Conservation (phyloP, 2,888 invertebrate genomes). For the Ernsta delagoae region DNA sequence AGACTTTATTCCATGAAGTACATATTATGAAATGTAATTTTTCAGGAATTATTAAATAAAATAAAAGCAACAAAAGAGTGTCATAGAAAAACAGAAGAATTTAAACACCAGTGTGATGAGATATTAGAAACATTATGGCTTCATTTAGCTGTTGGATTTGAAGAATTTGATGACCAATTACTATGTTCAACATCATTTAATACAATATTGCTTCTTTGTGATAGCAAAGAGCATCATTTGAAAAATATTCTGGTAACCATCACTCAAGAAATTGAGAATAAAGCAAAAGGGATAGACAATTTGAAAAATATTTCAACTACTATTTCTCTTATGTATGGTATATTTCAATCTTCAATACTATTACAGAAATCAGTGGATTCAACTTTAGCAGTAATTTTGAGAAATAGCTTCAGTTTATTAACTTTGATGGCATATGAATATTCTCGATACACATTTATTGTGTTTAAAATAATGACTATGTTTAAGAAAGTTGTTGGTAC, state of each 20-base stretch:
- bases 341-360: slow-evolving; percentile 72
- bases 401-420: slow-evolving; percentile 57
- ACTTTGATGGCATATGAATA: slow-evolving; percentile 74
- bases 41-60: slow-evolving; percentile 62
- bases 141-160: slow-evolving; percentile 59
- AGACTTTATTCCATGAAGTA: too few species aligned
- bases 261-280: slow-evolving; percentile 48
- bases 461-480: slow-evolving; percentile 78
- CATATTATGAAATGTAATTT: background rate
- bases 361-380: slow-evolving; percentile 43
- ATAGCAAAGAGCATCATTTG: slow-evolving; percentile 56
- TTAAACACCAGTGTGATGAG: slow-evolving; percentile 49
- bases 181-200: slow-evolving; percentile 74
- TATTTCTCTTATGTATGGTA: slow-evolving; percentile 72
- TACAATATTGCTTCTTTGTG: slow-evolving; percentile 54
- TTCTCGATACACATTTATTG: slow-evolving; percentile 79
- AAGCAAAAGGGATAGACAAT: slow-evolving; percentile 44
- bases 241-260: slow-evolving; percentile 51
- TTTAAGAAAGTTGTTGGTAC: slow-evolving; percentile 69
- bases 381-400: slow-evolving; percentile 49
- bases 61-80: slow-evolving; percentile 46
- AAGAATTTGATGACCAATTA: slow-evolving; percentile 70
- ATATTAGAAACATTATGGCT: slow-evolving; percentile 58
- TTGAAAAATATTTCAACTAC: slow-evolving; percentile 48
- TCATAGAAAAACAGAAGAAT: slow-evolving; percentile 36